Evolutionary conservation across 2,888 invertebrate species (phyloP), one percentile per base, ranked within the genome.

Genomic region (Callyntrura guangdongensis): DNA sequence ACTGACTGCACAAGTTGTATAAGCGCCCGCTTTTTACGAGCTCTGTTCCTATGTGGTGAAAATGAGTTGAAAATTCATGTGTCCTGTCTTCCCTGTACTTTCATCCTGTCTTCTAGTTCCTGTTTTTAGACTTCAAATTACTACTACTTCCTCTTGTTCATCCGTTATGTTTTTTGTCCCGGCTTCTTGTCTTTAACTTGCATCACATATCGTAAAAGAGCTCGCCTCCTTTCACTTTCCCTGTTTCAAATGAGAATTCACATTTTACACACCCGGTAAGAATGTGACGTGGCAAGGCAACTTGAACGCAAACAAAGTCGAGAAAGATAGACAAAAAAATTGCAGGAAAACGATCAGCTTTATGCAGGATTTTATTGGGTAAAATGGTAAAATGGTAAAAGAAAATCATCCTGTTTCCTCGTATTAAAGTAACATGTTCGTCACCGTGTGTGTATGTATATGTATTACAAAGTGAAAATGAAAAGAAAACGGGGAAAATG

Each of bases 381-480:
- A 6, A 36, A 36, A 36, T 53, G 77, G 36, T 36, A 6, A 36
- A 36, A 36, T 36, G 36, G 36, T 36, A 77, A 77, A 67, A 67
- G 22, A 72, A 22, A 72, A 47, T 72, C 72, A 47, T 72, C 72
- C 9, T 20, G 45, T 72, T 72, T 27, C 6, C 45, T 47, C 36
- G n/a, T 14, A 69, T 5, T 47, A 45, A 11, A 47, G 36, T 47
- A 17, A 1, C 36, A 36, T 36, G 6, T 49, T 14, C 12, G 8
- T 17, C 74, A 49, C 22, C 49, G 77, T 53, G 17, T 25, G 14
- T 25, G 14, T 8, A 22, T 69, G 20, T 20, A 2, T 36, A 12
- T 61, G 25, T 67, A 25, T 6, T 20, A 11, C n/a, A 53, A 17
- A 20, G 77, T 77, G 77, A 53, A 77, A 74, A 74, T 74, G 74